Evolutionary conservation across 2,797 vertebrate genomes (phyloP), one percentile per base, ranked within the genome.

Genomic region (Apogon talboti): DNA sequence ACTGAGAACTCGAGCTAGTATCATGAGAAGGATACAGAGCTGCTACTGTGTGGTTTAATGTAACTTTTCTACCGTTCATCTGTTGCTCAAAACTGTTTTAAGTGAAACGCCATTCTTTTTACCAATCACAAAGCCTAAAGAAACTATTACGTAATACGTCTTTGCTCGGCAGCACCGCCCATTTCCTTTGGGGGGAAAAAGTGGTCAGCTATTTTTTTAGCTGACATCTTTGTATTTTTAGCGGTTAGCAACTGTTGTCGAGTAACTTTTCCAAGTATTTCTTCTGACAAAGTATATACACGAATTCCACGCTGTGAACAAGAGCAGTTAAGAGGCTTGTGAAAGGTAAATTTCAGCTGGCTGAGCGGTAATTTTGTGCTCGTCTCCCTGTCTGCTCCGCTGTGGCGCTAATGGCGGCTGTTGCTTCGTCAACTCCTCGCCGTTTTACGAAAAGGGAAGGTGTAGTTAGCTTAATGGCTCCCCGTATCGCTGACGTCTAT

Each of bases 401-500:
- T 48, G 75, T 43, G 71, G 56, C 54, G 57, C 77, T 92, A 91
- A 95, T 94, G 94, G 94, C 93, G 93, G 88, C 90, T 65, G 86
- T 69, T 56, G 81, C 89, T 77, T 67, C 86, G 90, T 85, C 83
- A 81, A 69, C 89, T 85, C 79, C 77, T 89, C 86, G 90, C 71
- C 79, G 86, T 79, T 91, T 75, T 84, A 86, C 84, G 89, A 87
- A 90, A 76, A 89, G 91, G 89, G 93, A 93, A 93, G 92, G 92
- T 89, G 91, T 90, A 89, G 87, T 87, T 91, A 89, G 91, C 89
- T 84, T 93, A 93, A 93, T 94, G 93, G 93, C 90, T 93, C 90
- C 91, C 84, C 90, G 93, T 88, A 89, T 89, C 92, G 93, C 94
- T 95, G 94, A 95, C 94, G 94, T 94, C 91, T 94, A 83, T 94